Base-by-base conservation (phyloP, 2,888 invertebrate genomes). In the Drosophila paranaensis region DNA sequence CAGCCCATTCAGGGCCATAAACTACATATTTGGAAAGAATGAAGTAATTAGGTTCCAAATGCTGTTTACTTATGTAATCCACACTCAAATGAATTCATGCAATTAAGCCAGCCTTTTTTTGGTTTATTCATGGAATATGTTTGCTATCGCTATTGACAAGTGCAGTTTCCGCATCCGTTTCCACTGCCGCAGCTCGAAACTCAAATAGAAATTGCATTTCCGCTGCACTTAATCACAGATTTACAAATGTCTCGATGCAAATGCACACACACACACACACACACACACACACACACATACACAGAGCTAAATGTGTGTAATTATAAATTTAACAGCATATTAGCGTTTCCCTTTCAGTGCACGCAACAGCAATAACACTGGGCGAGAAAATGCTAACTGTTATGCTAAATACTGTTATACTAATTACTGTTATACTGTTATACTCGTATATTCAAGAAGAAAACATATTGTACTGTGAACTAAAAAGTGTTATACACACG, bases 191-290 rank as follows among this genome's bases (percentile, higher is more conserved):
- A 43, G 48, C 72, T 64, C 61, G 27, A 66, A 77, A 43, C 63
- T 50, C 53, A 62, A 73, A 76, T 64, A 71, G 76, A 79, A 88
- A 81, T 87, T 84, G 74, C 71, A 87, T 79, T 77, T 83, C 79
- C 83, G 72, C 14, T 70, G 69, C 11, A 25, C 20, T 27, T 27
- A 42, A 57, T 62, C 53, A 56, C 43, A 50, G 66, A 75, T 77
- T 77, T 75, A 51, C 57, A 61, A 76, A 68, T 58, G 61, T 20
- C 30, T 4, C 16, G 9, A 51, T 30, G n/a, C 51, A 6, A 51
- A 51, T 51, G 20, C 35, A 51, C 6, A 71, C 50, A 39, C 20
- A 39, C 1, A 16, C 62, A 43, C 40, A 20, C 13, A 13, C 16
- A 27, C 27, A 27, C 27, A 27, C 27, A 27, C 27, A 37, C 3